phyloP scores from a whole-genome alignment of 2,797 vertebrate species.

The Danionella dracula region DNA sequence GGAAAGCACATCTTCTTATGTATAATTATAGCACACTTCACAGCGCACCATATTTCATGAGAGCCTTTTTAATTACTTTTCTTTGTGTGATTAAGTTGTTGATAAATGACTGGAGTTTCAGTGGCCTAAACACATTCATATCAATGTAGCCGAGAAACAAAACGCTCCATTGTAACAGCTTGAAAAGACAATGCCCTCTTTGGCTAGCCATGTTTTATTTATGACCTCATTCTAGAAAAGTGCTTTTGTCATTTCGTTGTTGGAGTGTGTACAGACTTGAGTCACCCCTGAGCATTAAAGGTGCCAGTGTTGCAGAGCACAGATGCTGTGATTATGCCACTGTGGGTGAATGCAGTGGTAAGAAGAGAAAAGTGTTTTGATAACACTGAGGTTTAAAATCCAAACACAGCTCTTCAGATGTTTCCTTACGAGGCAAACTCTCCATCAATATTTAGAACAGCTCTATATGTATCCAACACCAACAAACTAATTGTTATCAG shows the following conservation, averaged over 20 bases:
- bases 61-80: not conserved
- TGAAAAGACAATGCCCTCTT: slow-evolving; percentile 2
- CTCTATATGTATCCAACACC: too few species aligned
- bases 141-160: slow-evolving; percentile 10
- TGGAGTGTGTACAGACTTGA: slow-evolving; percentile 10
- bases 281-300: slow-evolving; percentile 14
- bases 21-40: not conserved
- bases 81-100: too few species aligned
- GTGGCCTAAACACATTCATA: slow-evolving; percentile 1
- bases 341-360: not conserved
- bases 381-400: not conserved
- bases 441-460: too few species aligned
- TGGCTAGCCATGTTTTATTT: not conserved
- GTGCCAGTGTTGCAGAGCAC: slow-evolving; percentile 8
- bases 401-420: not conserved
- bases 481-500: too few species aligned
- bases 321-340: not conserved
- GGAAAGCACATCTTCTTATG: not conserved
- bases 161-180: slow-evolving; percentile 12
- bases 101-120: not conserved
- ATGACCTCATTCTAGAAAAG: slow-evolving; percentile 17
- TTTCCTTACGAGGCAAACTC: too few species aligned
- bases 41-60: not conserved
- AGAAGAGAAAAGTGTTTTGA: not conserved
- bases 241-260: slow-evolving; percentile 13